Evolutionary conservation across 35 echinoderm and acorn worm genomes (phyloP).

Genomic region (Antedon bifida): DNA sequence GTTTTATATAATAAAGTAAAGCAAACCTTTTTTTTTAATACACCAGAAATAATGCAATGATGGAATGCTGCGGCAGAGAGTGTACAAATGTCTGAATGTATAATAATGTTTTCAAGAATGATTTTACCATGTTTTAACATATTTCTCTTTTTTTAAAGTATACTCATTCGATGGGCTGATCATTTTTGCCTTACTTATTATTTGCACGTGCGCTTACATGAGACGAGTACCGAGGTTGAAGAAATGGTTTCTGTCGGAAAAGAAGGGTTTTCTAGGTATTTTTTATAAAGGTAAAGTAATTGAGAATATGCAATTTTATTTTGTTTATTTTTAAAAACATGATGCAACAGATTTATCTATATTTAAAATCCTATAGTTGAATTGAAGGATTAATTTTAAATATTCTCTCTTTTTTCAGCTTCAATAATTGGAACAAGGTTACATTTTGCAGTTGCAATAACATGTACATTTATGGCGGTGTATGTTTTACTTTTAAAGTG

Average conservation of each 20-base stretch:
- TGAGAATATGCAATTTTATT: not conserved
- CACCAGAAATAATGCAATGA: too few species aligned
- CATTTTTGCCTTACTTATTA: slow-evolving; percentile 63
- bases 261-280: slow-evolving; percentile 96
- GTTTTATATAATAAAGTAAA: too few species aligned
- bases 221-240: slow-evolving; percentile 78
- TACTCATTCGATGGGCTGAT: slow-evolving; percentile 98
- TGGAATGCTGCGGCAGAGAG: too few species aligned
- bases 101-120: too few species aligned
- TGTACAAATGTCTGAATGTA: too few species aligned
- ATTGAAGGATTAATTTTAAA: too few species aligned
- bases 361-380: too few species aligned
- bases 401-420: slow-evolving; percentile 16
- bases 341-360: too few species aligned
- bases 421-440: slow-evolving; percentile 42
- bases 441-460: slow-evolving; percentile 36
- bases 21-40: too few species aligned
- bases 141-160: slow-evolving; percentile 24
- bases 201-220: slow-evolving; percentile 98
- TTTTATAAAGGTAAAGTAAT: slow-evolving; percentile 86
- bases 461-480: slow-evolving; percentile 33
- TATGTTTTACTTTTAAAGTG: slow-evolving; percentile 36
- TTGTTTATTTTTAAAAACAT: not conserved
- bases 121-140: too few species aligned
- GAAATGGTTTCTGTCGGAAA: slow-evolving; percentile 89